Percentiles rank a stretch among this genome's conserved stretches.
Conservation (phyloP, 2,888 invertebrate species). For the Eristalis tenax region DNA sequence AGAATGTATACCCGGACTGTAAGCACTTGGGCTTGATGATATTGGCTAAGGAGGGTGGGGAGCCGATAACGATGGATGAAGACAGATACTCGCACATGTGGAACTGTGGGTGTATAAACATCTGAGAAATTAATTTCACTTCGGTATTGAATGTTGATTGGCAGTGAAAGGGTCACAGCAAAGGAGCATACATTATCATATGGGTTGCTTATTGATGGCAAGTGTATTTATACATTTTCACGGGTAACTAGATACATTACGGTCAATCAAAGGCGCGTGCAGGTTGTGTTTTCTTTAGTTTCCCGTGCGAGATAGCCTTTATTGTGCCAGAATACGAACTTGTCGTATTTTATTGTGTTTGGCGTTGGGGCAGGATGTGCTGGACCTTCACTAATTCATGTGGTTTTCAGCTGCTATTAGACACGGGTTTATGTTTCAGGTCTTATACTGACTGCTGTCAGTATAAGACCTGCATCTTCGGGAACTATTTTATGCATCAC, state of each 20-base stretch:
- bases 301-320: neutral
- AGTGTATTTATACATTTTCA: constrained; percentile 19
- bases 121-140: constrained; percentile 44
- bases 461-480: no score
- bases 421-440: no score
- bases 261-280: neutral
- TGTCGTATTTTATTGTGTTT: no score
- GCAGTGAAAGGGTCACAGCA: constrained; percentile 39
- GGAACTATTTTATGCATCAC: no score
- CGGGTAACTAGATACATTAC: neutral
- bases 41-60: neutral
- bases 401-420: no score
- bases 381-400: no score
- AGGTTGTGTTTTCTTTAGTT: neutral
- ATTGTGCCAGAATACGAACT: neutral
- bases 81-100: neutral
- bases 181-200: constrained; percentile 46
- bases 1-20: neutral
- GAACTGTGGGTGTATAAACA: neutral
- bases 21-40: constrained; percentile 2
- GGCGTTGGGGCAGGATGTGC: no score
- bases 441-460: no score
- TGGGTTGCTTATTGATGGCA: constrained; percentile 25
- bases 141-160: constrained; percentile 47
- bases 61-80: neutral